Evolutionary conservation across 2,113 vertebrate genomes (phyloP).

Genomic region (Columbina picui): DNA sequence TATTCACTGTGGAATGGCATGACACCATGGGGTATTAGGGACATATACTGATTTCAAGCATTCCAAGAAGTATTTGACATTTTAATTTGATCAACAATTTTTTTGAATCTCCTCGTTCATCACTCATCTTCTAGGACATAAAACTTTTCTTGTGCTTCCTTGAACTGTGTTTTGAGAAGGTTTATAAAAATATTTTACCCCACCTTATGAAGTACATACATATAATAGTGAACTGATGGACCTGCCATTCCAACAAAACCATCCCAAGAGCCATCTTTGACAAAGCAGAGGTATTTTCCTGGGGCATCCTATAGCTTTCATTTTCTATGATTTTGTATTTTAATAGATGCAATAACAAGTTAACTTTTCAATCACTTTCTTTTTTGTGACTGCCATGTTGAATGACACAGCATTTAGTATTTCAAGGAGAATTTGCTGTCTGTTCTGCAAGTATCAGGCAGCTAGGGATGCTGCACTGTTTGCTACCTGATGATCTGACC

Average conservation of each 20-base stretch:
- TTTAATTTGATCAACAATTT: not conserved
- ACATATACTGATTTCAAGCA: not conserved
- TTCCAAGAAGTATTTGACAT: not conserved
- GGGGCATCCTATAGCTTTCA: not conserved
- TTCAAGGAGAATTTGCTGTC: not conserved
- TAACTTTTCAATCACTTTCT: not conserved
- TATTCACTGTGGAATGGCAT: not conserved
- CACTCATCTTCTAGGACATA: not conserved
- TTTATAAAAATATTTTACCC: not conserved
- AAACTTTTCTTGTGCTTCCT: not conserved
- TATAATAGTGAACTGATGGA: not conserved
- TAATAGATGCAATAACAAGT: not conserved
- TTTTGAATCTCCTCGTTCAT: not conserved
- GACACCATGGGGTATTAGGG: not conserved
- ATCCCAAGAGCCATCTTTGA: not conserved
- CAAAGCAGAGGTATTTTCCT: not conserved
- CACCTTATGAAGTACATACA: fast-evolving
- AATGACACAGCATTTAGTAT: not conserved
- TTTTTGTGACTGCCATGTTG: not conserved
- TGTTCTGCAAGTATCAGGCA: not conserved
- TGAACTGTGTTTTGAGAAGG: not conserved
- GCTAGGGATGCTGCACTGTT: not conserved
- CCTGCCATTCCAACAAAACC: not conserved
- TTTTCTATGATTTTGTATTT: not conserved
- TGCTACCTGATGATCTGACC: not conserved